Evolutionary conservation across 2,797 vertebrate genomes (phyloP), one percentile per base, ranked within the genome.

Genomic region (Danio albolineatus): DNA sequence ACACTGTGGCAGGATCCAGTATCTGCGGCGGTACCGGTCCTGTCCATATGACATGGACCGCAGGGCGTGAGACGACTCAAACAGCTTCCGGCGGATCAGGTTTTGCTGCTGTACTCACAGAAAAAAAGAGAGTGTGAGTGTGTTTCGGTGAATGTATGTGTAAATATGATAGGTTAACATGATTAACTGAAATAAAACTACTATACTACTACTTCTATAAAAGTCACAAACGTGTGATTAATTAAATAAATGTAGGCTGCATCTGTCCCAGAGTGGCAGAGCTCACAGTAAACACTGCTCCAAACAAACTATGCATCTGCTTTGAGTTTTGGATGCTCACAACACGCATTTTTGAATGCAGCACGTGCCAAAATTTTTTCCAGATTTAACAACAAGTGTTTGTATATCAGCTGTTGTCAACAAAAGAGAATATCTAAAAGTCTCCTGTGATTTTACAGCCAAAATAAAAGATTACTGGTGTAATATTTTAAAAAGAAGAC

Each of bases 11-110:
- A 99, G 95, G 41, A 99, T 96, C 98, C 98, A 99, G 89, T 98
- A 99, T 46, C 98, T 94, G 17, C 98, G 97, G 56, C 95, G 94
- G 84, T 96, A 99, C 1, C 98, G 96, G 86, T 99, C 98, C 86
- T 99, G 98, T 10, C 98, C 98, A 6, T 98, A 98, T 94, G 96
- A 96, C 97, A 97, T 96, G 0, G 97, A 97, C 78, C 98, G 96
- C 67, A 99, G 90, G 57, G 96, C 97, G 77, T 99, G 97, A 1
- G 97, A 98, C 7, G 97, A 96, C 84, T 99, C 98, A 87, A 98
- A 98, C 65, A 99, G 91, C 90, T 99, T 99, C 89, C 91, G 95
- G 79, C 97, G 95, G 89, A 96, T 97, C 90, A 98, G 97, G 90
- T 96, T 97, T 88, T 99, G 98, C 95, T 99, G 98, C 98, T 99